phyloP scores from a whole-genome alignment of 2,888 invertebrate genomes.

The Abrostola tripartita region DNA sequence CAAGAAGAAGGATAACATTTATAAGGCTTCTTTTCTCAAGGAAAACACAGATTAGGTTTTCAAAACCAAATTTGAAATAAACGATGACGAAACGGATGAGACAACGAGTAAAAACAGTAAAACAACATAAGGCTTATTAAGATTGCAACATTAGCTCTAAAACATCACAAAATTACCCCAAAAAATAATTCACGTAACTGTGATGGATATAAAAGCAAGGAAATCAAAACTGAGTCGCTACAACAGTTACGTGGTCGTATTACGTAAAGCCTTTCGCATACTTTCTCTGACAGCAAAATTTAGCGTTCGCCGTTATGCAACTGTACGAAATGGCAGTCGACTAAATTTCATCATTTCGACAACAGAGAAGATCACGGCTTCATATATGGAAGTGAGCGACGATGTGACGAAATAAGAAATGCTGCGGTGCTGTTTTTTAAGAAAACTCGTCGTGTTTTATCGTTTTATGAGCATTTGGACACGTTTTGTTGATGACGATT shows the following conservation, averaged over 20 bases:
- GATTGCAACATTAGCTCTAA: constrained; percentile 53
- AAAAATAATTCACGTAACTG: constrained; percentile 79
- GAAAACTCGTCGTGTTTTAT: constrained; percentile 40
- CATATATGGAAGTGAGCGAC: constrained; percentile 74
- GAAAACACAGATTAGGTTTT: background rate
- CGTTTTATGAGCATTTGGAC: constrained; percentile 27
- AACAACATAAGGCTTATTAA: constrained; percentile 44
- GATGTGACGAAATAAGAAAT: constrained; percentile 79
- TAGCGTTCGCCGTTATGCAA: constrained; percentile 84
- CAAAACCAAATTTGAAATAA: background rate
- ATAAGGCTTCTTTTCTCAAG: constrained; percentile 11
- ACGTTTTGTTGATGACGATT: constrained; percentile 31
- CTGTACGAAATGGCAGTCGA: constrained; percentile 84
- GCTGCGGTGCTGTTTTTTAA: constrained; percentile 57
- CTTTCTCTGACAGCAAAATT: constrained; percentile 89
- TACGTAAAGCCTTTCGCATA: constrained; percentile 88
- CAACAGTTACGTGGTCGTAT: constrained; percentile 80
- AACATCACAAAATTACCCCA: constrained; percentile 72
- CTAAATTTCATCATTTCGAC: constrained; percentile 86
- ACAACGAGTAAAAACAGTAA: constrained; percentile 19
- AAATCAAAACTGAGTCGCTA: constrained; percentile 86
- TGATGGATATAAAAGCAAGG: constrained; percentile 85
- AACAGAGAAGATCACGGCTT: constrained; percentile 79
- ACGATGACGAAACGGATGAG: constrained; percentile 15
- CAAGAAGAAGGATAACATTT: constrained; percentile 17